These are phyloP conservation scores for Mandrillus leucophaeus DNA, from an alignment of 2,113 vertebrate genomes.

Conservation along the genomic window DNA sequence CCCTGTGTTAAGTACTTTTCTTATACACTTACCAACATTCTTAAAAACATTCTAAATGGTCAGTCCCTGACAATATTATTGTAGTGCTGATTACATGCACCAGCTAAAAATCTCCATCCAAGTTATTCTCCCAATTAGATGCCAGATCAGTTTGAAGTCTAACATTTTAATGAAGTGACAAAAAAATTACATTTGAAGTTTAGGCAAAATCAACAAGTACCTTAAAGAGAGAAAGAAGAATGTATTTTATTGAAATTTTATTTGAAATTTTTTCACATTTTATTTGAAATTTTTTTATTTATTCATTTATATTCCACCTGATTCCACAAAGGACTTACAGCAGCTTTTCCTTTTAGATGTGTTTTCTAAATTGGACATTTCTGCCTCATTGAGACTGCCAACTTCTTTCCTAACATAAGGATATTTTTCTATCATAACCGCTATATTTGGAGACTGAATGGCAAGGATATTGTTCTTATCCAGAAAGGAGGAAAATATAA, in stretches of 20 bases:
- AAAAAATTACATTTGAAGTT: slow-evolving; percentile 42
- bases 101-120: slow-evolving; percentile 39
- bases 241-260: not conserved
- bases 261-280: not conserved
- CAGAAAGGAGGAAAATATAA: slow-evolving; percentile 34
- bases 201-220: slow-evolving; percentile 58
- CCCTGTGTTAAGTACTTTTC: not conserved
- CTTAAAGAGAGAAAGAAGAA: not conserved
- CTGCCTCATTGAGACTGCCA: slow-evolving; percentile 56
- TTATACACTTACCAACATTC: not conserved
- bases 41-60: not conserved
- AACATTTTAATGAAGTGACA: slow-evolving; percentile 69
- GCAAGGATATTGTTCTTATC: slow-evolving; percentile 67
- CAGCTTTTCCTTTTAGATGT: slow-evolving; percentile 54
- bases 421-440: slow-evolving; percentile 60
- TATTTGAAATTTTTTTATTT: slow-evolving; percentile 25
- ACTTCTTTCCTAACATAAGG: slow-evolving; percentile 58
- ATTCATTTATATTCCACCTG: slow-evolving; percentile 45
- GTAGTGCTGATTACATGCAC: not conserved
- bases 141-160: slow-evolving; percentile 57
- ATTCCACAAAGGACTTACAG: slow-evolving; percentile 4
- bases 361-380: slow-evolving; percentile 66
- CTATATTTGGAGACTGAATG: slow-evolving; percentile 59
- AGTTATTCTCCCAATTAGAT: slow-evolving; percentile 64
- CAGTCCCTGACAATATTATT: not conserved